Evolutionary conservation across 2,113 vertebrate genomes (phyloP).

Genomic region (Noturus placidus): DNA sequence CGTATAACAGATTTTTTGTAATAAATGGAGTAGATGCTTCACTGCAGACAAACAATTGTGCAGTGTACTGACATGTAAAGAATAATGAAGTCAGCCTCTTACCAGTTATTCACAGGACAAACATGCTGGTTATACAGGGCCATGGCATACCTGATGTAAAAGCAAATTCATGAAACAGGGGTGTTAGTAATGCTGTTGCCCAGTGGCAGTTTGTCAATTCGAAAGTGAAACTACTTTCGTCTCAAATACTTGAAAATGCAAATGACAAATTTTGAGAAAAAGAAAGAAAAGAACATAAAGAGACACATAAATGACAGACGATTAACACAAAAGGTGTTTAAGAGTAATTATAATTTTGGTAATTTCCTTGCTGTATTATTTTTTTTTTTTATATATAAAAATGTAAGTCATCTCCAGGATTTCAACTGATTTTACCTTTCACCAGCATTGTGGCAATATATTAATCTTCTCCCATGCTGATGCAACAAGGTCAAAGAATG

Average conservation of each 20-base stretch:
- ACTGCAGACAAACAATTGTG: not conserved
- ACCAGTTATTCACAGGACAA: constrained; percentile 89
- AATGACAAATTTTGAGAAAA: not conserved
- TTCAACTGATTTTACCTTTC: constrained; percentile 5
- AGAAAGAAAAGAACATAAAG: not conserved
- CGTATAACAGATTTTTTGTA: not conserved
- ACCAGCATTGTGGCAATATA: constrained; percentile 1
- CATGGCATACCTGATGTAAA: constrained; percentile 80
- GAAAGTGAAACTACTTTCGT: not conserved
- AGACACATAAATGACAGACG: not conserved
- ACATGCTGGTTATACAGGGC: constrained; percentile 89
- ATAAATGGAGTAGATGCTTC: not conserved
- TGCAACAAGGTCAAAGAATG: constrained; percentile 8
- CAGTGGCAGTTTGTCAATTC: not conserved
- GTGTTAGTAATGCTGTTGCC: not conserved
- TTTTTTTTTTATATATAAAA: constrained; percentile 10
- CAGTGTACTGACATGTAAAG: not conserved
- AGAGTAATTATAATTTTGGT: not conserved
- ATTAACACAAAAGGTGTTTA: not conserved
- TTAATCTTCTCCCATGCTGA: constrained; percentile 18
- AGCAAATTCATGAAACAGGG: constrained; percentile 8
- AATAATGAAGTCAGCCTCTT: constrained; percentile 32
- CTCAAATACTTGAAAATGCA: not conserved
- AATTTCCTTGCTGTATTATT: not conserved
- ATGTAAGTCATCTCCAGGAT: not conserved